Conservation (phyloP, 2,888 invertebrate genomes). For the Sinhomidia bicolor region DNA sequence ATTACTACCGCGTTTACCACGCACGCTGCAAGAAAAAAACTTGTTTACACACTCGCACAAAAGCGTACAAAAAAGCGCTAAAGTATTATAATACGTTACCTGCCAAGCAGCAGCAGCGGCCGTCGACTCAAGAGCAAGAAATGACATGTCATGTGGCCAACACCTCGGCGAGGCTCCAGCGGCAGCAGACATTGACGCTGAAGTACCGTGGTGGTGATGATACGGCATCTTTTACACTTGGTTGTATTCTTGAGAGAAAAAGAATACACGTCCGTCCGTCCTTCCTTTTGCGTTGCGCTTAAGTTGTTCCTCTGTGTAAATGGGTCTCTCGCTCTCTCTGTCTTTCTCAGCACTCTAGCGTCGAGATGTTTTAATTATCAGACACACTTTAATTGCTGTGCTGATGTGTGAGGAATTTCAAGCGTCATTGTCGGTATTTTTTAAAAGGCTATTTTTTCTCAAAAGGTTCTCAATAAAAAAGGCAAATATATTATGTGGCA, state of each 20-base stretch:
- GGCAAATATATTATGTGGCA: background rate
- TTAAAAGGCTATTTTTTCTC: background rate
- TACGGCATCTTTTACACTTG: slow-evolving; percentile 76
- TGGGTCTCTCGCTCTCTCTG: too few relatives aligned
- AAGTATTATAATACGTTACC: slow-evolving; percentile 69
- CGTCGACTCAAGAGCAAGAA: slow-evolving; percentile 79
- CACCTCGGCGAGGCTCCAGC: slow-evolving; percentile 76
- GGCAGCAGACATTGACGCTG: slow-evolving; percentile 77
- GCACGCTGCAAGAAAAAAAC: slow-evolving; percentile 23
- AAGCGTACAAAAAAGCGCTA: background rate
- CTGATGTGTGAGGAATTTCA: slow-evolving; percentile 35
- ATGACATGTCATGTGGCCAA: slow-evolving; percentile 80
- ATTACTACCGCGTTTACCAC: background rate
- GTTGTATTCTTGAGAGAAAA: background rate
- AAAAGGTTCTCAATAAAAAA: background rate
- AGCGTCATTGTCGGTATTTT: slow-evolving; percentile 9
- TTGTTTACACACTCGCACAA: slow-evolving; percentile 7
- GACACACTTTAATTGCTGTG: slow-evolving; percentile 34
- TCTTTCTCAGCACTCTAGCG: background rate
- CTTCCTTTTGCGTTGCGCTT: background rate
- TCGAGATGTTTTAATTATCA: slow-evolving; percentile 59
- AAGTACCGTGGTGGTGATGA: slow-evolving; percentile 77
- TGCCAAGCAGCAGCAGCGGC: slow-evolving; percentile 77
- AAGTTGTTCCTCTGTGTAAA: slow-evolving; percentile 46
- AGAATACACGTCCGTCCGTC: background rate